A percentile compares a stretch with the other conserved stretches of the same genome.
These are phyloP conservation scores for Microtus oregoni DNA, from an alignment of 2,113 vertebrate species.

Conservation along the genomic window DNA sequence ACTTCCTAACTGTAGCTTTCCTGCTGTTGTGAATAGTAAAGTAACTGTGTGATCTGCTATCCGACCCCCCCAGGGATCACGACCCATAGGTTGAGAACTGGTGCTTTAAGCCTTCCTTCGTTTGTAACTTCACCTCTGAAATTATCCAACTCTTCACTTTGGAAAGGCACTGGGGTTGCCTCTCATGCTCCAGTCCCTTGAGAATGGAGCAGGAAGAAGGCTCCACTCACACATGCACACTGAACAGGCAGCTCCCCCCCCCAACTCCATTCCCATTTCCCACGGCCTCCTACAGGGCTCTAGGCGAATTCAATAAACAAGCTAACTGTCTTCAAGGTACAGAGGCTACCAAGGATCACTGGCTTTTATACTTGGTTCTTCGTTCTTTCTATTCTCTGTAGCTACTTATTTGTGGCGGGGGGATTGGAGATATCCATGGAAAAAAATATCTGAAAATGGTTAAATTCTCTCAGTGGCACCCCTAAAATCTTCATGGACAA, in stretches of 20 bases:
- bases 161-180: background rate
- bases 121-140: background rate
- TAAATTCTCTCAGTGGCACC: background rate
- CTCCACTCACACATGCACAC: background rate
- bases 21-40: too few species aligned
- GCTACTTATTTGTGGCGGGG: background rate
- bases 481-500: background rate
- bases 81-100: background rate
- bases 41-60: background rate
- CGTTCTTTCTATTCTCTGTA: background rate
- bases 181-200: background rate
- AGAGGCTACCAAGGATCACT: background rate
- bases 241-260: fast-evolving
- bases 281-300: background rate
- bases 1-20: background rate
- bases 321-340: background rate
- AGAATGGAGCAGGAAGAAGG: background rate
- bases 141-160: background rate
- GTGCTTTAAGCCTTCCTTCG: background rate
- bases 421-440: too few species aligned
- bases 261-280: background rate
- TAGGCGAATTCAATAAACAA: background rate
- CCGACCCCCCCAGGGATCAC: fast-evolving
- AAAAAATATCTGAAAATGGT: background rate
- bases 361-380: background rate